phyloP scores from a whole-genome alignment of 2,797 vertebrate species.

The Lithobates sylvaticus region DNA sequence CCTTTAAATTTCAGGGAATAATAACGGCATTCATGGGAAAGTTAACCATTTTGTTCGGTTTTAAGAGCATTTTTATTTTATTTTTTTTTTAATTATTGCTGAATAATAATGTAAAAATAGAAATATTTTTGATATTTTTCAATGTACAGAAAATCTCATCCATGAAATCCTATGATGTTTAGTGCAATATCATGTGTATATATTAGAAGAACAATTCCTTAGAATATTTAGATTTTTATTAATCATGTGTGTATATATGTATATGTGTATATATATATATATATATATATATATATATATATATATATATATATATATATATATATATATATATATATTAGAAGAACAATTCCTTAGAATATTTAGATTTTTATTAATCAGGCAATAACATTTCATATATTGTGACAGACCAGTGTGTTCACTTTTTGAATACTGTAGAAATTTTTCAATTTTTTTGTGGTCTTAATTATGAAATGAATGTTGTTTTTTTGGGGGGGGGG shows the following conservation, averaged over 20 bases:
- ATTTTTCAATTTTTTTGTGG: too few relatives aligned
- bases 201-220: not conserved
- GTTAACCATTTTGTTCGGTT: constrained; percentile 48
- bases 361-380: constrained; percentile 4
- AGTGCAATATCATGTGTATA: constrained; percentile 17
- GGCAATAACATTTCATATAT: constrained; percentile 46
- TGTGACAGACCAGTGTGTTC: not conserved
- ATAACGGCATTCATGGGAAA: not conserved
- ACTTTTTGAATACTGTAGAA: not conserved
- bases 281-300: too few relatives aligned
- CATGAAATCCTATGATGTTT: constrained; percentile 12
- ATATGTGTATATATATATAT: too few relatives aligned
- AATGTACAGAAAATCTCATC: constrained; percentile 10
- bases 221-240: not conserved
- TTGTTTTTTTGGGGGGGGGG: not conserved
- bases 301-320: too few relatives aligned
- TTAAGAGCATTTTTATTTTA: constrained; percentile 55
- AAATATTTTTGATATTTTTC: constrained; percentile 33
- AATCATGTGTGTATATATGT: too few relatives aligned
- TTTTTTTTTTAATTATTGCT: not conserved
- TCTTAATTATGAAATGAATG: too few relatives aligned
- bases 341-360: not conserved
- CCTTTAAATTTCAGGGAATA: constrained; percentile 22
- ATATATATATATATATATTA: too few relatives aligned
- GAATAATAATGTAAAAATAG: not conserved